These are phyloP conservation scores for Elephas maximus DNA, from an alignment of 2,113 vertebrate genomes.

Conservation along the genomic window DNA sequence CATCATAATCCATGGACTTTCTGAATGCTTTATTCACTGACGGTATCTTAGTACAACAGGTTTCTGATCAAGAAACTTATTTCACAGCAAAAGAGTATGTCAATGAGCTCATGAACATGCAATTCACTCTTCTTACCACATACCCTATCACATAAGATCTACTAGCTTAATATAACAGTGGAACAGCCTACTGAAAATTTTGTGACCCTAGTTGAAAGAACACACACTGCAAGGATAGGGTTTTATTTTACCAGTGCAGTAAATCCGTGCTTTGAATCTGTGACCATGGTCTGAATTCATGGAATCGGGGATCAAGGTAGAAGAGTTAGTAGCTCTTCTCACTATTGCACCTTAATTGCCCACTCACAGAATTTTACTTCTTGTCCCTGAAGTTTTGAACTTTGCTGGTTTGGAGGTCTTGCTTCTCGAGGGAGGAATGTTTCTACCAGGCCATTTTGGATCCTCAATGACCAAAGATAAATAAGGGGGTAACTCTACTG, in stretches of 20 bases:
- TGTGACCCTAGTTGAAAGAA: background rate
- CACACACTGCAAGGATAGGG: background rate
- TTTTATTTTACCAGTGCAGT: background rate
- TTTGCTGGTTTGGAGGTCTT: background rate
- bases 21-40: background rate
- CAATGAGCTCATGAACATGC: too few species aligned
- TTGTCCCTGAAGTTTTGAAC: background rate
- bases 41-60: background rate
- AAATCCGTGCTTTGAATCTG: background rate
- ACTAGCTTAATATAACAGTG: background rate
- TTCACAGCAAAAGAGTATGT: background rate
- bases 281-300: background rate
- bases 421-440: background rate
- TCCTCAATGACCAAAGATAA: background rate
- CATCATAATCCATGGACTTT: background rate
- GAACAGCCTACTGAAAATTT: background rate
- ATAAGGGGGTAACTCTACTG: background rate
- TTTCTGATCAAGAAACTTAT: background rate
- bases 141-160: background rate
- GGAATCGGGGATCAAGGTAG: background rate
- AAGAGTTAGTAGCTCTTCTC: background rate
- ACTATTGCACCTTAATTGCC: background rate
- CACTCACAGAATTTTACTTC: background rate
- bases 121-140: background rate
- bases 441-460: background rate